Evolutionary conservation across 1,140 invertebrate genomes (phyloP).

Genomic region (Drosophila chauvacae): DNA sequence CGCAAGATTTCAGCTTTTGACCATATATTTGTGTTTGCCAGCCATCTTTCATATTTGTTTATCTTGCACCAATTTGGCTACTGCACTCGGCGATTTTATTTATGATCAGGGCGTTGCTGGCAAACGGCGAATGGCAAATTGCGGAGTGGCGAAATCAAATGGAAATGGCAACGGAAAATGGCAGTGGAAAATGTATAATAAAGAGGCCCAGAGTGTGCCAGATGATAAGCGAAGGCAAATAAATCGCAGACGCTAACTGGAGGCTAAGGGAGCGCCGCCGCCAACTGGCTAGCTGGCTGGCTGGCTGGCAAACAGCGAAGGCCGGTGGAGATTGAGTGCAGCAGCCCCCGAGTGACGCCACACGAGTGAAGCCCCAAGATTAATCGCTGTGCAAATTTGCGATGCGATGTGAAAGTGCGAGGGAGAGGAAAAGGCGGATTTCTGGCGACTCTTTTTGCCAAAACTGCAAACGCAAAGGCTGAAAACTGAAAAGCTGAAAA

Average conservation of each 20-base stretch:
- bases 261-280: constrained; percentile 17
- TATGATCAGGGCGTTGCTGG: constrained; percentile 67
- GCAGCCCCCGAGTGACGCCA: constrained; percentile 49
- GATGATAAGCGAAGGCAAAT: constrained; percentile 67
- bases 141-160: constrained; percentile 44
- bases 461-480: constrained; percentile 3
- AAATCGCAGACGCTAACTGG: constrained; percentile 44
- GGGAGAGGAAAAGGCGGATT: constrained; percentile 27
- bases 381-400: constrained; percentile 69
- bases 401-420: constrained; percentile 73
- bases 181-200: constrained; percentile 35
- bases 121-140: constrained; percentile 51
- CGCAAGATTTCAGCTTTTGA: constrained; percentile 13
- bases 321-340: constrained; percentile 73
- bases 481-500: constrained; percentile 9
- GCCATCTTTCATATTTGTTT: constrained; percentile 62
- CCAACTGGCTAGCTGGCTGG: constrained; percentile 9
- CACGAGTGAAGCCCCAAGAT: constrained; percentile 59
- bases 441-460: constrained; percentile 28
- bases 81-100: constrained; percentile 50
- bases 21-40: constrained; percentile 39
- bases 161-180: constrained; percentile 21
- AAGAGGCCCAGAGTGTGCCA: constrained; percentile 52
- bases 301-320: constrained; percentile 34
- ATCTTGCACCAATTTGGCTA: constrained; percentile 64